Conservation (phyloP, 2,797 vertebrate genomes). For the Galagoides demidoff region DNA sequence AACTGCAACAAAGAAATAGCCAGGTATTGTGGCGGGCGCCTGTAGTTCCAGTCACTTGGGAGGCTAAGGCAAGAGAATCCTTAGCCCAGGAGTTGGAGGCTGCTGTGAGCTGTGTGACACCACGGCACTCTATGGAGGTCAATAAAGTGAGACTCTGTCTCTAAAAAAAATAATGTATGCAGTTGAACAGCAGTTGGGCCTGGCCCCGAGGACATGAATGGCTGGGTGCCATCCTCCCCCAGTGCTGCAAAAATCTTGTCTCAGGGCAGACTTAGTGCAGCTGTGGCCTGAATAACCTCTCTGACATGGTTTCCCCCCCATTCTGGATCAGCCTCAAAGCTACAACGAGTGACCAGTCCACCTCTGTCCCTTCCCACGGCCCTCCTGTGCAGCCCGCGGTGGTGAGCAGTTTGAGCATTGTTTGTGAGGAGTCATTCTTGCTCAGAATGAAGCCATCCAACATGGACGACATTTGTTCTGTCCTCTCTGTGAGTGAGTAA, state of each 20-base stretch:
- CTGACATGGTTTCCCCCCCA: background rate
- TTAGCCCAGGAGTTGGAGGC: too few species aligned
- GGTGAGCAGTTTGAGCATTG: background rate
- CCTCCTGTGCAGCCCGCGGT: background rate
- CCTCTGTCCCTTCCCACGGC: background rate
- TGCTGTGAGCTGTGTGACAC: too few species aligned
- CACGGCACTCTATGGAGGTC: too few species aligned
- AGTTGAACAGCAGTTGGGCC: background rate
- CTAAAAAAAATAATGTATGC: too few species aligned
- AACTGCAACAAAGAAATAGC: too few species aligned
- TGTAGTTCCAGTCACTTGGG: too few species aligned
- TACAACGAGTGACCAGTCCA: background rate
- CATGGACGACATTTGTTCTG: background rate
- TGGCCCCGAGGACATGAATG: background rate
- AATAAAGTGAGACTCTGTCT: too few species aligned
- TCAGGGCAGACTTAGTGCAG: background rate
- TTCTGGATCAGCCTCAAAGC: background rate
- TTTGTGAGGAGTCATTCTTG: slow-evolving; percentile 36
- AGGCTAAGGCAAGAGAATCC: too few species aligned
- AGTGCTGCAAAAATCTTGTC: background rate
- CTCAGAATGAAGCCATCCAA: background rate
- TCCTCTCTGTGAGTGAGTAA: background rate
- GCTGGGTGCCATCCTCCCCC: background rate
- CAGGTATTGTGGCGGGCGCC: too few species aligned
- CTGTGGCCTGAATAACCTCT: background rate